These are phyloP conservation scores for Mythimna lalbum DNA, from an alignment of 2,888 invertebrate species.

Conservation along the genomic window DNA sequence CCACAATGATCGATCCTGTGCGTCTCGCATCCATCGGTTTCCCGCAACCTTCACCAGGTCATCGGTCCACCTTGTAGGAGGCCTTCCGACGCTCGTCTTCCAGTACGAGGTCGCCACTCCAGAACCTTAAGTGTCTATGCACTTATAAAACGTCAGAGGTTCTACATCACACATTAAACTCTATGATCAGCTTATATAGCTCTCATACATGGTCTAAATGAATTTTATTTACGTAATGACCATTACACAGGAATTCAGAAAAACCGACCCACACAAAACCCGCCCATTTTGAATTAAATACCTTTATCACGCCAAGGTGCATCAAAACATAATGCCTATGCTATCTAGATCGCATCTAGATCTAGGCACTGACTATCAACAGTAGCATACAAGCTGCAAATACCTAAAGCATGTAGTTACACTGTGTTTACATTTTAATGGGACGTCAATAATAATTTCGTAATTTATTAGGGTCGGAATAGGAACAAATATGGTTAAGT, in stretches of 20 bases:
- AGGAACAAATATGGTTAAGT: constrained; percentile 8
- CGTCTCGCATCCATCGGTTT: too few species aligned
- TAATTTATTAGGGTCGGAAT: constrained; percentile 13
- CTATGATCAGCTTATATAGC: too few species aligned
- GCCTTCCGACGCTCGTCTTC: too few species aligned
- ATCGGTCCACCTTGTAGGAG: too few species aligned
- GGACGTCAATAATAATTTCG: constrained; percentile 54
- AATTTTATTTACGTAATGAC: too few species aligned
- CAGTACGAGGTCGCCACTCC: too few species aligned
- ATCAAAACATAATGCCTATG: constrained; percentile 47
- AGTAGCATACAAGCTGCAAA: constrained; percentile 57
- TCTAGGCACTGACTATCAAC: constrained; percentile 34
- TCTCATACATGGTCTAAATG: too few species aligned
- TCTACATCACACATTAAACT: too few species aligned
- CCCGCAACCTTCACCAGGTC: too few species aligned
- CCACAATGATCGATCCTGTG: too few species aligned
- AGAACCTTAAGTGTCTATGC: too few species aligned
- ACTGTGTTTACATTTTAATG: constrained; percentile 47
- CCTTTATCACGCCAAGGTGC: constrained; percentile 41
- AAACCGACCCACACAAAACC: neutral
- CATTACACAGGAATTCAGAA: neutral
- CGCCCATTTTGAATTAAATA: constrained; percentile 12
- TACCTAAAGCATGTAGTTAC: constrained; percentile 44
- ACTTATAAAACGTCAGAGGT: too few species aligned
- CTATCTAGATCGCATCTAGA: constrained; percentile 57